These are phyloP conservation scores for Zaprionus lineosus DNA, from an alignment of 2,888 invertebrate genomes.

Conservation along the genomic window DNA sequence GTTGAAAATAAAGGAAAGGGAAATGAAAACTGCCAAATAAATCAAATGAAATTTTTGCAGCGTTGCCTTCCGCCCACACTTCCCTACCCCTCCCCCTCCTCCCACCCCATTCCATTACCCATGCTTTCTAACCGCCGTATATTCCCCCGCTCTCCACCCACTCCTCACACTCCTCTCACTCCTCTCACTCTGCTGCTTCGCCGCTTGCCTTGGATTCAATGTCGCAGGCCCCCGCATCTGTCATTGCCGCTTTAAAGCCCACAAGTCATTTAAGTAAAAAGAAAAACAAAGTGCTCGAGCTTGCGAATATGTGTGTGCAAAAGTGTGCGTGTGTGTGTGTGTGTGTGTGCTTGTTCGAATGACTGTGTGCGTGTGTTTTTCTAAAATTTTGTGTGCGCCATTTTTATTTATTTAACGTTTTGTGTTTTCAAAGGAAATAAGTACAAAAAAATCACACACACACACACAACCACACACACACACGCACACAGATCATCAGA, in stretches of 20 bases:
- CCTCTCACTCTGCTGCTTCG: background rate
- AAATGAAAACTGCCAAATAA: conserved; percentile 76
- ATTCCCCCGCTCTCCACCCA: no score
- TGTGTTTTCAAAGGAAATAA: conserved; percentile 67
- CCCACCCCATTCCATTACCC: background rate
- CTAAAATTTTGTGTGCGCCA: conserved; percentile 23
- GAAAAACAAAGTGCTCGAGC: conserved; percentile 45
- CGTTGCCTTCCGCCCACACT: conserved; percentile 12
- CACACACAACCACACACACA: conserved; percentile 22
- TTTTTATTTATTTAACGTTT: conserved; percentile 65
- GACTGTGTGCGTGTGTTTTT: conserved; percentile 13
- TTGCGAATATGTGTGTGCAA: conserved; percentile 4
- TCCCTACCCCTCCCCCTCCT: background rate
- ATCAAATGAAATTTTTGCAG: conserved; percentile 76
- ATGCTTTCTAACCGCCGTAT: no score
- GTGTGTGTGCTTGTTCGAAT: conserved; percentile 12
- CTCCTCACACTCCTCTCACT: background rate
- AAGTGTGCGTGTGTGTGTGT: background rate
- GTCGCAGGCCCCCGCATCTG: background rate
- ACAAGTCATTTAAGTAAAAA: conserved; percentile 67
- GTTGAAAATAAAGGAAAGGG: conserved; percentile 40
- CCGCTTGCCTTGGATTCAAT: no score
- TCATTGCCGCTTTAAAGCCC: conserved; percentile 35
- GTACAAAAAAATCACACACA: conserved; percentile 39
- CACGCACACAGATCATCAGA: conserved; percentile 7